A percentile compares a stretch with the other conserved stretches of the same genome.
Evolutionary conservation across 2,797 vertebrate species (phyloP).

Genomic region (Cossypha polioptera): DNA sequence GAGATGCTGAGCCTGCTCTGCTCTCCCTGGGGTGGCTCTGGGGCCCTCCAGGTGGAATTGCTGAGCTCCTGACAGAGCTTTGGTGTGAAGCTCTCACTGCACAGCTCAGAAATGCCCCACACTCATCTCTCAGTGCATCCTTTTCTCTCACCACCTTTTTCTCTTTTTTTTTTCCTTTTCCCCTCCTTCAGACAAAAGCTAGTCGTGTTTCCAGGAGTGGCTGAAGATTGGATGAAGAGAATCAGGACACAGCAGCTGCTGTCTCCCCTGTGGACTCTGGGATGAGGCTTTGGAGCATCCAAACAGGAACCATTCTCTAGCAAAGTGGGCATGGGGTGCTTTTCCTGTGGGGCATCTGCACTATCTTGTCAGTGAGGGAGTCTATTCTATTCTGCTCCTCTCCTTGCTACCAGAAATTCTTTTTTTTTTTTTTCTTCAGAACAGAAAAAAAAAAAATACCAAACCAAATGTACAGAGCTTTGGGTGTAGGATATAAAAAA

Average conservation of each 20-base stretch:
- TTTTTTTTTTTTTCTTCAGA: slow-evolving; percentile 50
- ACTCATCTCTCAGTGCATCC: neutral
- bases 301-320: slow-evolving; percentile 18
- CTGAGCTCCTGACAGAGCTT: neutral
- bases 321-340: slow-evolving; percentile 54
- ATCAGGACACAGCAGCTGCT: slow-evolving; percentile 36
- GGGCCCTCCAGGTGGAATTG: neutral
- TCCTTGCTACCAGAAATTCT: slow-evolving; percentile 67
- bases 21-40: neutral
- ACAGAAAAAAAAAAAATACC: slow-evolving; percentile 26
- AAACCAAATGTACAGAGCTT: slow-evolving; percentile 96
- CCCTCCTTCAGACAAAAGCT: slow-evolving; percentile 74
- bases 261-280: slow-evolving; percentile 62
- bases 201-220: slow-evolving; percentile 55
- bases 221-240: slow-evolving; percentile 69
- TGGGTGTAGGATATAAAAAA: slow-evolving; percentile 88
- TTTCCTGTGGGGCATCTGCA: slow-evolving; percentile 73
- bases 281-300: slow-evolving; percentile 56
- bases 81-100: neutral
- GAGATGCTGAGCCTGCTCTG: neutral
- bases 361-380: slow-evolving; percentile 69
- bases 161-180: neutral
- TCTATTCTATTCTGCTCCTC: slow-evolving; percentile 33
- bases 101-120: neutral
- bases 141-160: neutral